Conservation (phyloP, 2,888 invertebrate genomes). For the Trichogramma dendrolimi region DNA sequence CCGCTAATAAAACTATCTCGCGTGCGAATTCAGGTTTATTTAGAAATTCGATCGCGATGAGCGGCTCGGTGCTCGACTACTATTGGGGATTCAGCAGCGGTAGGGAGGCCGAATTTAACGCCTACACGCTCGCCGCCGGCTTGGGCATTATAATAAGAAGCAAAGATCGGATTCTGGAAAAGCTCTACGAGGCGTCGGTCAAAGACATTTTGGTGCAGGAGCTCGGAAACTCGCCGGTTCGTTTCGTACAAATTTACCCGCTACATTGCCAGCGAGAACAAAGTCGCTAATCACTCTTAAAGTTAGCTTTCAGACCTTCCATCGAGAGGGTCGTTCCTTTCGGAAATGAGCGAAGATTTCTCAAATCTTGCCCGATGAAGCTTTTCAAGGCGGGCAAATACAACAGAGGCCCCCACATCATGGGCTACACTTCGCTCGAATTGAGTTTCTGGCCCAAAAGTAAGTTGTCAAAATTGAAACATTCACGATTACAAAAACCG, state of each 20-base stretch:
- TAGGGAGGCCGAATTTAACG: slow-evolving; percentile 21
- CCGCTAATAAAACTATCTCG: background rate
- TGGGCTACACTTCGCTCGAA: slow-evolving; percentile 50
- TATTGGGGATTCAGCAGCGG: slow-evolving; percentile 29
- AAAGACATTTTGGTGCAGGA: slow-evolving; percentile 25
- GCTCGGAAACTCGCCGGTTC: background rate
- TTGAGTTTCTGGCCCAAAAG: too few species aligned
- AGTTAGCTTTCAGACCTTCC: slow-evolving; percentile 53
- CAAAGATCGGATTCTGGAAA: slow-evolving; percentile 25
- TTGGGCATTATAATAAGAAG: slow-evolving; percentile 26
- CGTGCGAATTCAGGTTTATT: slow-evolving; percentile 23
- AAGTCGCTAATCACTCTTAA: background rate
- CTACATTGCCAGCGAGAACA: background rate
- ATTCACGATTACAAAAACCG: too few species aligned
- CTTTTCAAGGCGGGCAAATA: slow-evolving; percentile 52
- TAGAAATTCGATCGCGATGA: slow-evolving; percentile 30
- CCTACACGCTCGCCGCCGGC: slow-evolving; percentile 19
- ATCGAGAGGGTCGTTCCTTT: slow-evolving; percentile 51
- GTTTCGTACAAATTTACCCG: too few species aligned
- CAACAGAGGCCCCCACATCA: slow-evolving; percentile 54
- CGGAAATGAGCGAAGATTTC: slow-evolving; percentile 52
- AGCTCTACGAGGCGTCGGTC: slow-evolving; percentile 25
- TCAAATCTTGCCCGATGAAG: slow-evolving; percentile 51
- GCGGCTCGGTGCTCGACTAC: slow-evolving; percentile 31
- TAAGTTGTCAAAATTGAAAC: too few species aligned